A percentile compares a stretch with the other conserved stretches of the same genome.
Conservation (phyloP, 1,140 invertebrate genomes). For the Epicauta chinensis region DNA sequence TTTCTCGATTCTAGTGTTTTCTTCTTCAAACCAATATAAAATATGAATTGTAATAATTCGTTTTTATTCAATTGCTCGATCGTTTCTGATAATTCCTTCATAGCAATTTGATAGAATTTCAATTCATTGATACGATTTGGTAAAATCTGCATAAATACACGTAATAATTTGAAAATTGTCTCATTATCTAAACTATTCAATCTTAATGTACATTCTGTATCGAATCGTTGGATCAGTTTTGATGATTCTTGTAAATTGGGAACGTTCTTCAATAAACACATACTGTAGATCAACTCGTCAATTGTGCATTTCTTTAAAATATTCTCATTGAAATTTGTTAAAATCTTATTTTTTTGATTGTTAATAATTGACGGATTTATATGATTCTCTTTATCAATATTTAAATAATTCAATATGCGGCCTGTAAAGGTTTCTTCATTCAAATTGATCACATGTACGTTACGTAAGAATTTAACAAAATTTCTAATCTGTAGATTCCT, state of each 20-base stretch:
- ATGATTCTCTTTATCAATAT: constrained; percentile 10
- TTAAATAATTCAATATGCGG: constrained; percentile 28
- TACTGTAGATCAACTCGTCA: background rate
- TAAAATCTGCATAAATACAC: constrained; percentile 26
- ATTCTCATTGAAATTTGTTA: background rate
- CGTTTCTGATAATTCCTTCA: constrained; percentile 22
- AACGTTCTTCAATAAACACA: background rate
- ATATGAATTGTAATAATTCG: constrained; percentile 37
- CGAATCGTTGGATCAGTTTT: constrained; percentile 19
- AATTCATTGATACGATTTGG: constrained; percentile 28
- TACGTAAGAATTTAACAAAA: too few relatives aligned
- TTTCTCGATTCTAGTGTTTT: constrained; percentile 25
- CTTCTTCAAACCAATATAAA: constrained; percentile 36
- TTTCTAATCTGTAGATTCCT: too few relatives aligned
- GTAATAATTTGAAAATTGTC: constrained; percentile 28
- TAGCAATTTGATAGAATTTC: constrained; percentile 29
- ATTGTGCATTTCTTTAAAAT: constrained; percentile 1
- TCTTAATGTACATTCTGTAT: constrained; percentile 27
- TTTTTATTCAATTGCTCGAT: constrained; percentile 23
- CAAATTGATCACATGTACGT: constrained; percentile 11
- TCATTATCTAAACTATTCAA: constrained; percentile 19
- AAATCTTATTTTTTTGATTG: constrained; percentile 3
- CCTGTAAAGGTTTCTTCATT: constrained; percentile 31
- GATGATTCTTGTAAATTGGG: background rate
- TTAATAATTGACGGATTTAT: background rate